A percentile compares a stretch with the other conserved stretches of the same genome.
Evolutionary conservation across 2,113 vertebrate genomes (phyloP).

Genomic region (Oriolus oriolus): DNA sequence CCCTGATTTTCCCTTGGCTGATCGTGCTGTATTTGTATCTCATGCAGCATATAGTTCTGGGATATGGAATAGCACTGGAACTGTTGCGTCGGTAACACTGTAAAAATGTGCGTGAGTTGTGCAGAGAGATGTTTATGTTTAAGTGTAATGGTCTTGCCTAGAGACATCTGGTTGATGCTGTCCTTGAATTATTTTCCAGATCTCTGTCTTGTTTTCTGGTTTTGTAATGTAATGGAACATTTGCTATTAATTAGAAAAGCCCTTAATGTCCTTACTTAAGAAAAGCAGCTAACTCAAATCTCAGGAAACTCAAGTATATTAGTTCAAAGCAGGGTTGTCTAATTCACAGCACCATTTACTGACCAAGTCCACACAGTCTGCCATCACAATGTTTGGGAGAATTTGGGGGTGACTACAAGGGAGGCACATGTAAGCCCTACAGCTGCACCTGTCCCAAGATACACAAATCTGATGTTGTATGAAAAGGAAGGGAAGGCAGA

Average conservation of each 20-base stretch:
- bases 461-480: rapidly evolving
- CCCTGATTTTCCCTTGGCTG: not conserved
- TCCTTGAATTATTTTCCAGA: not conserved
- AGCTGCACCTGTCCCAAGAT: not conserved
- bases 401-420: not conserved
- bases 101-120: not conserved
- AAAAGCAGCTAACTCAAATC: constrained; percentile 4
- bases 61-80: not conserved
- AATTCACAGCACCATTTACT: not conserved
- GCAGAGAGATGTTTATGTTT: not conserved
- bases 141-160: not conserved
- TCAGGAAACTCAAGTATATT: not conserved
- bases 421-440: not conserved
- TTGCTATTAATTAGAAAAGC: constrained; percentile 22
- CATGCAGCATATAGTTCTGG: not conserved
- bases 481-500: not conserved
- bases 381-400: not conserved
- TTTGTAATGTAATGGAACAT: not conserved
- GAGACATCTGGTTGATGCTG: constrained; percentile 12
- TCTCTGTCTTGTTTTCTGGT: not conserved
- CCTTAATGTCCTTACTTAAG: not conserved
- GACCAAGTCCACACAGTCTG: not conserved
- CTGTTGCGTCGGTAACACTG: not conserved
- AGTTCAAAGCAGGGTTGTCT: not conserved
- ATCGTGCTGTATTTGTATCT: not conserved